A percentile compares a stretch with the other conserved stretches of the same genome.
Evolutionary conservation across 1,140 invertebrate species (phyloP).

Genomic region (Aphaenogaster ashmeadi): DNA sequence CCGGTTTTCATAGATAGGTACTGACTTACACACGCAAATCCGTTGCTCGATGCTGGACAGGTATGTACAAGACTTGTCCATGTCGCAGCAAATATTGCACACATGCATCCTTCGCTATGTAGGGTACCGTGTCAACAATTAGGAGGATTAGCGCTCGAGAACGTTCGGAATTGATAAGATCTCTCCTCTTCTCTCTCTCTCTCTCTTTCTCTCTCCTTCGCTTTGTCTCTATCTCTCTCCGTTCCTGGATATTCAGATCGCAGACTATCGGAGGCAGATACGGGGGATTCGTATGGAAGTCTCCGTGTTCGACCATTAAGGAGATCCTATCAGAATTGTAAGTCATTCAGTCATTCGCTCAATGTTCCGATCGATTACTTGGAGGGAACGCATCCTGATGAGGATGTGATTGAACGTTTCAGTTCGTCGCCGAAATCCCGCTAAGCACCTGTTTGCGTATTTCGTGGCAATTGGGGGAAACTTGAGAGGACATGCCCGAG

Average conservation of each 20-base stretch:
- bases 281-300: slow-evolving; percentile 78
- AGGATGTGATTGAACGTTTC: slow-evolving; percentile 36
- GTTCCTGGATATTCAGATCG: slow-evolving; percentile 66
- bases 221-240: slow-evolving; percentile 66
- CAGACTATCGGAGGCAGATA: slow-evolving; percentile 47
- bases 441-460: slow-evolving; percentile 19
- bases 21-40: slow-evolving; percentile 5
- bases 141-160: slow-evolving; percentile 81
- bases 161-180: slow-evolving; percentile 80
- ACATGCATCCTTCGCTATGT: slow-evolving; percentile 68
- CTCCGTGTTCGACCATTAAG: slow-evolving; percentile 85
- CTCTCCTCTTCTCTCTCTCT: slow-evolving; percentile 57
- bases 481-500: neutral
- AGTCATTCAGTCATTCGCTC: slow-evolving; percentile 82
- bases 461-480: neutral
- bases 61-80: slow-evolving; percentile 5
- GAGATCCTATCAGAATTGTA: slow-evolving; percentile 84
- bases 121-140: slow-evolving; percentile 83
- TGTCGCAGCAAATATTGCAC: slow-evolving; percentile 15
- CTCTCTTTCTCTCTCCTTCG: slow-evolving; percentile 16
- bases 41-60: neutral
- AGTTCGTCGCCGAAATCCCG: slow-evolving; percentile 38
- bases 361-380: slow-evolving; percentile 78
- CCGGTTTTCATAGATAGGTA: slow-evolving; percentile 65
- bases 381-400: slow-evolving; percentile 62